These are phyloP conservation scores for Stercorarius parasiticus DNA, from an alignment of 2,113 vertebrate genomes.

Conservation along the genomic window DNA sequence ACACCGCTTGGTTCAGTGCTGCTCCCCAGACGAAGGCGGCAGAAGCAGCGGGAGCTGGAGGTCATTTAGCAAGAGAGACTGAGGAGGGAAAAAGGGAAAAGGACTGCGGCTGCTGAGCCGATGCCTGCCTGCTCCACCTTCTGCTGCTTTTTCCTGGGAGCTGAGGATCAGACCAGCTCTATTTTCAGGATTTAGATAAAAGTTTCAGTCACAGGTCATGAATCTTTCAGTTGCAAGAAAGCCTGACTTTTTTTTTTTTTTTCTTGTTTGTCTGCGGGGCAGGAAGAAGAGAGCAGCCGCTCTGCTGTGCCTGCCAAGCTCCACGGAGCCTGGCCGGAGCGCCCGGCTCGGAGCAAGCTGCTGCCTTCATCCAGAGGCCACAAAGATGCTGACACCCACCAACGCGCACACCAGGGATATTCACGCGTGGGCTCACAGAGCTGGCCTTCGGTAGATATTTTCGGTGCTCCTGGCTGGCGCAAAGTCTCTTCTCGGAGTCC, in stretches of 20 bases:
- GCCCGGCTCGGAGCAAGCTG: background rate
- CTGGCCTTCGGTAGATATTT: background rate
- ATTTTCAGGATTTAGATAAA: conserved; percentile 22
- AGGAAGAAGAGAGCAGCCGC: background rate
- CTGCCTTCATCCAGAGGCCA: background rate
- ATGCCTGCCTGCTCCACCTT: background rate
- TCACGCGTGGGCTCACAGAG: background rate
- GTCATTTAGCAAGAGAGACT: background rate
- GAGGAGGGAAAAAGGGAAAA: background rate
- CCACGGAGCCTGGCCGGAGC: background rate
- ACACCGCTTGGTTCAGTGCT: background rate
- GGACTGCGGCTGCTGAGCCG: background rate
- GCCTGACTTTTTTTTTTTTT: background rate
- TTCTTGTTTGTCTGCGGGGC: background rate
- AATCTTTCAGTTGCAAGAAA: background rate
- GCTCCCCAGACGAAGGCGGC: background rate
- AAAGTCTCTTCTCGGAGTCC: background rate
- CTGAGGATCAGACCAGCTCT: background rate
- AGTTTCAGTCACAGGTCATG: background rate
- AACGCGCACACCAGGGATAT: background rate
- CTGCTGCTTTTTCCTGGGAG: background rate
- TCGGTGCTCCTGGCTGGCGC: background rate
- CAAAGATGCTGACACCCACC: conserved; percentile 16
- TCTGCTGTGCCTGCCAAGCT: background rate
- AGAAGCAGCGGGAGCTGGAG: background rate